phyloP scores from a whole-genome alignment of 2,888 invertebrate species.

The Cyclophora punctaria region DNA sequence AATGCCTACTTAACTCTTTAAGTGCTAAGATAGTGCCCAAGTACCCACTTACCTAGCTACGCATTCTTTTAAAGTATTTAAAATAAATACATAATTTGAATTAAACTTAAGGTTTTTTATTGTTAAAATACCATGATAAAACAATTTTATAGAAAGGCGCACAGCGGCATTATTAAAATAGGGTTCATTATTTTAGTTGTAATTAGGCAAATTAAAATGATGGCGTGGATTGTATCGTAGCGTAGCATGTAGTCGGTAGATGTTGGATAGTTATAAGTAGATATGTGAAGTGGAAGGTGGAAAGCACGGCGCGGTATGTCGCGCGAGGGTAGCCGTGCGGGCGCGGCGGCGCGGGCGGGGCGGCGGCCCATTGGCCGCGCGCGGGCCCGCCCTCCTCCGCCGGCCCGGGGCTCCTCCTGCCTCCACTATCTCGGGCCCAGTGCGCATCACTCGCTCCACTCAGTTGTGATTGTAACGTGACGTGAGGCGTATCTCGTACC shows the following conservation, averaged over 20 bases:
- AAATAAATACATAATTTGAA: no score
- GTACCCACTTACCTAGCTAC: no score
- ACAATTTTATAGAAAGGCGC: neutral
- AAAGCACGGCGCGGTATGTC: neutral
- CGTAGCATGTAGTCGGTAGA: slow-evolving; percentile 28
- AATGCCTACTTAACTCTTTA: no score
- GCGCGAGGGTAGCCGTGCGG: slow-evolving; percentile 5
- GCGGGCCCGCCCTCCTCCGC: slow-evolving; percentile 33
- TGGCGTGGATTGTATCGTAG: slow-evolving; percentile 28
- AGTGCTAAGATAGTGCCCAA: no score
- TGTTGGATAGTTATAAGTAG: neutral
- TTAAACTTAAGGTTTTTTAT: no score
- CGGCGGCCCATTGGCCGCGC: slow-evolving; percentile 39
- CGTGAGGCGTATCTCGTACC: slow-evolving; percentile 40
- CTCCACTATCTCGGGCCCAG: slow-evolving; percentile 21
- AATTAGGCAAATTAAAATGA: slow-evolving; percentile 65
- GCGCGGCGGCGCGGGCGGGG: slow-evolving; percentile 15
- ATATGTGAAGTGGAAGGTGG: neutral
- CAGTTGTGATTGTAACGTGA: slow-evolving; percentile 53
- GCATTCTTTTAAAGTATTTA: no score
- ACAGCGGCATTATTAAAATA: slow-evolving; percentile 43
- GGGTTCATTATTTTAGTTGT: slow-evolving; percentile 62
- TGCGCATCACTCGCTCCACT: slow-evolving; percentile 24
- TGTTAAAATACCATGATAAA: no score
- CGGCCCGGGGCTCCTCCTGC: slow-evolving; percentile 30